Evolutionary conservation across 2,113 vertebrate species (phyloP), one percentile per base, ranked within the genome.

Genomic region (Catharus minimus): DNA sequence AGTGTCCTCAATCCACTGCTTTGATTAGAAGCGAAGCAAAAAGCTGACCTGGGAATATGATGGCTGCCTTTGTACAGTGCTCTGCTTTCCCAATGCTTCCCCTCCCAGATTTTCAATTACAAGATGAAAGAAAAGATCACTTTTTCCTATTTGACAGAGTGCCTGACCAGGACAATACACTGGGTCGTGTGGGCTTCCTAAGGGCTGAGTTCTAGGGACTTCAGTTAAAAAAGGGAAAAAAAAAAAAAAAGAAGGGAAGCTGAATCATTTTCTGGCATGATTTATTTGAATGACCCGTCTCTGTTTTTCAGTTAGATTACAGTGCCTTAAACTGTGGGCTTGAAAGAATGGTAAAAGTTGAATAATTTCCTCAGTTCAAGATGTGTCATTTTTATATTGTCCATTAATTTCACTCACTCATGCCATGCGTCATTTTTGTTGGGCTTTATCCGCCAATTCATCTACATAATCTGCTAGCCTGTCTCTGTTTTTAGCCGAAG

Each of bases 221-320:
- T 90, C 17, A 62, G 61, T 92, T 95, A 60, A 92, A 94, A 92
- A 38, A 38, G 19, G 27, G 61, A 62, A 88, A 27, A 24, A 73
- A 7, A 20, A 77, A 30, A 50, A 36, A 66, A 49, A 39, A 49
- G 2, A 22, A 66, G 83, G 96, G 94, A 97, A 96, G 74, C 74
- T 95, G 96, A 97, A 79, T 97, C 96, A 96, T 86, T 90, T 95
- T 89, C 91, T 96, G 95, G 91, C 94, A 88, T 77, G 71, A 88
- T 92, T 79, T 95, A 77, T 93, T 85, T 90, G 90, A 94, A 52
- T 96, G 92, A 91, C 82, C 92, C 3, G 78, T 82, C 52, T 85
- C 80, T 90, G 77, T 86, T 96, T 80, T 88, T 77, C 81, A 82
- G 53, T 91, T 84, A 79, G 73, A 92, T 88, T 89, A 66, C 56